A percentile compares a stretch with the other conserved stretches of the same genome.
Evolutionary conservation across 2,113 vertebrate species (phyloP).

Genomic region (Plecturocebus donacophilus): DNA sequence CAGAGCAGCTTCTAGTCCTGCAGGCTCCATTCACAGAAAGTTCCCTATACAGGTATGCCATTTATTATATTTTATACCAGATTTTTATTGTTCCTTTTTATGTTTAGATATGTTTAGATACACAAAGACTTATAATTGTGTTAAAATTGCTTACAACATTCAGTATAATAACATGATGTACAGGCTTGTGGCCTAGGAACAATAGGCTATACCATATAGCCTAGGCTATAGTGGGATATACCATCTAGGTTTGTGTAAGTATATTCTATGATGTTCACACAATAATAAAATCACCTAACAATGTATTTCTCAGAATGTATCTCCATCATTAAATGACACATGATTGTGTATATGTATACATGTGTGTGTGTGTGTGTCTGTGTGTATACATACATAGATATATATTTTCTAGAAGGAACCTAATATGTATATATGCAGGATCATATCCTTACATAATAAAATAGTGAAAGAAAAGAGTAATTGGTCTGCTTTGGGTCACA

Average conservation of each 20-base stretch:
- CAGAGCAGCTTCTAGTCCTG: background rate
- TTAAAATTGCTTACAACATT: background rate
- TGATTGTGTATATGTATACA: background rate
- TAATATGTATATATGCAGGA: background rate
- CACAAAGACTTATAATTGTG: background rate
- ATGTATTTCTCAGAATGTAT: background rate
- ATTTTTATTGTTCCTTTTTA: background rate
- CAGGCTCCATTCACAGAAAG: background rate
- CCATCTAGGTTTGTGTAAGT: background rate
- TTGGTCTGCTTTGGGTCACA: background rate
- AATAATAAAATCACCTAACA: background rate
- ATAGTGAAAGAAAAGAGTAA: background rate
- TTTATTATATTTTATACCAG: background rate
- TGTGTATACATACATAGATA: background rate
- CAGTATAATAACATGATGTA: background rate
- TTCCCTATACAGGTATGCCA: background rate
- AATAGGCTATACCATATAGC: background rate
- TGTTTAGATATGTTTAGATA: background rate
- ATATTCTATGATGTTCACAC: background rate
- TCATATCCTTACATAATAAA: background rate
- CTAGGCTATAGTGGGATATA: background rate
- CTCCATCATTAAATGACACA: background rate
- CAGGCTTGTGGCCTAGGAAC: background rate
- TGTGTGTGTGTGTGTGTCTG: background rate
- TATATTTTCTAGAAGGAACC: too few relatives aligned